Percentiles rank a stretch among this genome's conserved stretches.
phyloP scores from a whole-genome alignment of 2,888 invertebrate species.

The Antheraea yamamai region DNA sequence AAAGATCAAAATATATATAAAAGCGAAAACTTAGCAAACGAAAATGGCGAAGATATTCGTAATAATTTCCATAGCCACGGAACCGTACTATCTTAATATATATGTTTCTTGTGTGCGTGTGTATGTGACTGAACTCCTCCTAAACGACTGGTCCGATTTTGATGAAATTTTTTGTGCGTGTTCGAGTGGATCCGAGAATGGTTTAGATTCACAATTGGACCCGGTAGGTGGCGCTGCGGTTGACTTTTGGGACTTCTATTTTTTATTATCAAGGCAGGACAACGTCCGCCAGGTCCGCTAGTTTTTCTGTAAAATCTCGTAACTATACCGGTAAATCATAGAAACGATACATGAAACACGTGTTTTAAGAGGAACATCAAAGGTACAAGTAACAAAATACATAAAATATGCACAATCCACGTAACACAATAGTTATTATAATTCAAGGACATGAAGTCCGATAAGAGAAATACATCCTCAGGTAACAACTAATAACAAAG shows the following conservation, averaged over 20 bases:
- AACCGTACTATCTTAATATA: too few species aligned
- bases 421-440: neutral
- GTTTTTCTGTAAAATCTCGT: neutral
- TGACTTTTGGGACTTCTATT: too few species aligned
- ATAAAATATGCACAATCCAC: neutral
- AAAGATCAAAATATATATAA: neutral
- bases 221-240: too few species aligned
- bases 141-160: too few species aligned
- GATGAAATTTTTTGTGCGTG: too few species aligned
- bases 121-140: too few species aligned
- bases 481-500: neutral
- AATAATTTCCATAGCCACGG: neutral
- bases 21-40: neutral
- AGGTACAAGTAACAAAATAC: neutral
- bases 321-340: constrained; percentile 3
- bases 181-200: too few species aligned
- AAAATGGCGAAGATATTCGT: neutral
- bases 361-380: too few species aligned
- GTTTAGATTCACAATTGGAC: too few species aligned
- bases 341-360: neutral
- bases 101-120: too few species aligned
- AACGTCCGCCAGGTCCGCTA: too few species aligned
- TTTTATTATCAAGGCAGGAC: too few species aligned
- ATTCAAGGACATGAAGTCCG: neutral
- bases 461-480: neutral